Evolutionary conservation across 2,888 invertebrate species (phyloP).

Genomic region (Sceliomorpha sp.): DNA sequence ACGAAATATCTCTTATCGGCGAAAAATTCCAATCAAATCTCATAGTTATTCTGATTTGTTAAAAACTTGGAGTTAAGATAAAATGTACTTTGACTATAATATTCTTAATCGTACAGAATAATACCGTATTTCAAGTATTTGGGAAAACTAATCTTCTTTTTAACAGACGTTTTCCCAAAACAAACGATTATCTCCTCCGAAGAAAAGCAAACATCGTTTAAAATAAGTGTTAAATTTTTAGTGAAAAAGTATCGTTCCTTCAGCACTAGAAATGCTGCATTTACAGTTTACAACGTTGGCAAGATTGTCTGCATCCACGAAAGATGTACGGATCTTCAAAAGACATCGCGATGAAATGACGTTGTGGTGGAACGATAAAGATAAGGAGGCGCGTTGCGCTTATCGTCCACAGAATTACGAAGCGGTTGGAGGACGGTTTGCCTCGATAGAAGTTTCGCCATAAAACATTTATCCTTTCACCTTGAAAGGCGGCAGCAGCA

Average conservation of each 20-base stretch:
- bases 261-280: constrained; percentile 5
- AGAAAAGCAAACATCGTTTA: too few species aligned
- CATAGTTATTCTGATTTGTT: too few species aligned
- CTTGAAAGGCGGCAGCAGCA: constrained; percentile 26
- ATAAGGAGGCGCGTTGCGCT: constrained; percentile 39
- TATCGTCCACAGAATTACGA: constrained; percentile 22
- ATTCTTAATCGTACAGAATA: too few species aligned
- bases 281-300: constrained; percentile 28
- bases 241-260: neutral
- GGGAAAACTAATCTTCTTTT: too few species aligned
- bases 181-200: too few species aligned
- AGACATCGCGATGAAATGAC: constrained; percentile 30
- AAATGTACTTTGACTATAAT: too few species aligned
- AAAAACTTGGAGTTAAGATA: too few species aligned
- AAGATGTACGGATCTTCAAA: constrained; percentile 21
- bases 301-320: constrained; percentile 37
- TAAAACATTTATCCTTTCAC: constrained; percentile 64
- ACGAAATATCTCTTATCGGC: too few species aligned
- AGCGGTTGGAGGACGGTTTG: constrained; percentile 45
- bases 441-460: constrained; percentile 56
- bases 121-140: too few species aligned
- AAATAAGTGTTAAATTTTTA: too few species aligned
- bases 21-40: too few species aligned
- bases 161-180: too few species aligned
- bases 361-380: constrained; percentile 43